Evolutionary conservation across 2,113 vertebrate genomes (phyloP).

Genomic region (Entelurus aequoreus): DNA sequence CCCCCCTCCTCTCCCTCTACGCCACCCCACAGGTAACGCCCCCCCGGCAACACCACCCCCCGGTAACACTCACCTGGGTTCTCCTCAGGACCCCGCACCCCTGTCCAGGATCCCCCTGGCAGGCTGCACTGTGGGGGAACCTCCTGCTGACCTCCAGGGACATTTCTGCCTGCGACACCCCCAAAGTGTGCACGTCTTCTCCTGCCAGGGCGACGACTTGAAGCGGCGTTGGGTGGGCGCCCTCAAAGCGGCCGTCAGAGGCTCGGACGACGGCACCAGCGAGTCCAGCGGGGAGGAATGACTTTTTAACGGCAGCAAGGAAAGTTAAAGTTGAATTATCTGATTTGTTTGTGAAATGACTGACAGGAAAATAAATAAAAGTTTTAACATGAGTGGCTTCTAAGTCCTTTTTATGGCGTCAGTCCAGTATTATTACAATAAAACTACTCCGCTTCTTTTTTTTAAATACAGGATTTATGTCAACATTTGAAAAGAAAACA

Average conservation of each 20-base stretch:
- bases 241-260: slow-evolving; percentile 13
- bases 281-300: slow-evolving; percentile 1
- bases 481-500: too few species aligned
- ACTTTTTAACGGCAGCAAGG: not conserved
- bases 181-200: slow-evolving; percentile 80
- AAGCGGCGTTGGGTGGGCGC: slow-evolving; percentile 80
- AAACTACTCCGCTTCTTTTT: too few species aligned
- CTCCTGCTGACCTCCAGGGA: slow-evolving; percentile 71
- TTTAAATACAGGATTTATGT: too few species aligned
- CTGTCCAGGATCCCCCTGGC: slow-evolving; percentile 79
- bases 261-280: not conserved
- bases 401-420: too few species aligned
- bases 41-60: not conserved
- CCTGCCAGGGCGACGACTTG: slow-evolving; percentile 77
- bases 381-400: slow-evolving; percentile 43
- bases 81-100: slow-evolving; percentile 79
- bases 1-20: slow-evolving; percentile 79
- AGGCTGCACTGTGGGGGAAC: slow-evolving; percentile 79
- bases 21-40: slow-evolving; percentile 77
- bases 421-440: too few species aligned
- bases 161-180: slow-evolving; percentile 78
- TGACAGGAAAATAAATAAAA: slow-evolving; percentile 66
- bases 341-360: slow-evolving; percentile 57
- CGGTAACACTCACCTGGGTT: not conserved
- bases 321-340: not conserved